Conservation (phyloP, 92 coral and sea anemone species). For the Siderastrea siderea region DNA sequence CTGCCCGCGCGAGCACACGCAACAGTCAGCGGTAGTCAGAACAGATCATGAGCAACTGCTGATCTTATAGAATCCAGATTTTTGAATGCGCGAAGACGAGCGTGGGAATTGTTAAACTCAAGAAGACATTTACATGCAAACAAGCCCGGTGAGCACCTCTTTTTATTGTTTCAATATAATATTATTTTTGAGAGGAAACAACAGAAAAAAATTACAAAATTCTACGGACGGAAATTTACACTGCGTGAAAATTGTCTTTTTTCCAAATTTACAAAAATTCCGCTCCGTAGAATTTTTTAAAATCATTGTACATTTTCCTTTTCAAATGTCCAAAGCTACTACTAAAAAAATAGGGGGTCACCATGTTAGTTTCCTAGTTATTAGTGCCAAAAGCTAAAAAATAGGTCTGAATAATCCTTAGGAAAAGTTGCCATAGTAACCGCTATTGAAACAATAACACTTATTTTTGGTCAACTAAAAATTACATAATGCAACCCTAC, state of each 20-base stretch:
- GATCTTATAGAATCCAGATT: not conserved
- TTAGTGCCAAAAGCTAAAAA: slow-evolving; percentile 1
- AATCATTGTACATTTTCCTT: not conserved
- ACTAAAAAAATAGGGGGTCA: not conserved
- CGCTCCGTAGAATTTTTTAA: not conserved
- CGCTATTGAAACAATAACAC: not conserved
- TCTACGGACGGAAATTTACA: slow-evolving; percentile 18
- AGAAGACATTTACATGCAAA: slow-evolving; percentile 6
- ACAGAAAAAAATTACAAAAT: not conserved
- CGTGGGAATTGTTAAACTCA: slow-evolving; percentile 4
- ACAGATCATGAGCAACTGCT: slow-evolving; percentile 7
- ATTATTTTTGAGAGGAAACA: slow-evolving; percentile 1
- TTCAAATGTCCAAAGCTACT: not conserved
- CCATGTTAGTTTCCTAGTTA: not conserved
- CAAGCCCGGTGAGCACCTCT: slow-evolving; percentile 8
- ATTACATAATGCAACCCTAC: too few species aligned
- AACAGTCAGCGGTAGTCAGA: slow-evolving; percentile 22
- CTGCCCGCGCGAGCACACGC: not conserved
- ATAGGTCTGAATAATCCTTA: slow-evolving; percentile 2
- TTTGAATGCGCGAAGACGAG: not conserved
- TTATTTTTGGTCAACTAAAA: too few species aligned
- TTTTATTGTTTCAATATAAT: slow-evolving; percentile 6
- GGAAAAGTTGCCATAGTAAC: slow-evolving; percentile 3
- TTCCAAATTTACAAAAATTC: not conserved
- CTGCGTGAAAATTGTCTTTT: not conserved